Evolutionary conservation across 2,113 vertebrate species (phyloP).

Genomic region (Carassius gibelio): DNA sequence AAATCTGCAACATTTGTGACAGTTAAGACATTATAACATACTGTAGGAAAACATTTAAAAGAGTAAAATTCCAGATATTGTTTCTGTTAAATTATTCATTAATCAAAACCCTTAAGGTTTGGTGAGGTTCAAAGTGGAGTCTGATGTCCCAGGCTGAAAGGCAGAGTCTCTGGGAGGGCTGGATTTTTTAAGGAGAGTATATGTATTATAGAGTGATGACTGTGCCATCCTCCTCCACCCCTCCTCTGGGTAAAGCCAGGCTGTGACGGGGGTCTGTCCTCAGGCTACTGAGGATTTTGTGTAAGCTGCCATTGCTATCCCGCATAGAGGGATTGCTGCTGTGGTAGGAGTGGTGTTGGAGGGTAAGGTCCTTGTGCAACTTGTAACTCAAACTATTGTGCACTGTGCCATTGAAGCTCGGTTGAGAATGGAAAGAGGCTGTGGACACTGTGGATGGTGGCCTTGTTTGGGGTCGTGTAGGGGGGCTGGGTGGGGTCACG

Average conservation of each 20-base stretch:
- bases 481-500: conserved; percentile 68
- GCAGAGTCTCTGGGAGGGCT: conserved; percentile 71
- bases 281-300: conserved; percentile 91
- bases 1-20: neutral
- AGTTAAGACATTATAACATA: conserved; percentile 29
- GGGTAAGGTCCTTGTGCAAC: conserved; percentile 79
- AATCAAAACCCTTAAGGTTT: conserved; percentile 53
- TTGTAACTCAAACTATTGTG: conserved; percentile 75
- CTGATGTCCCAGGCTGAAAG: conserved; percentile 51
- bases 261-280: conserved; percentile 93
- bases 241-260: conserved; percentile 88
- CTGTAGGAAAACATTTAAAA: conserved; percentile 26
- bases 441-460: conserved; percentile 77
- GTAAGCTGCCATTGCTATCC: conserved; percentile 88
- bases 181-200: neutral
- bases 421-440: conserved; percentile 79
- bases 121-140: conserved; percentile 58
- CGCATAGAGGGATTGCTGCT: conserved; percentile 77
- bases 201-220: conserved; percentile 92
- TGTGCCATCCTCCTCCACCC: conserved; percentile 94
- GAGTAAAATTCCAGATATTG: conserved; percentile 46
- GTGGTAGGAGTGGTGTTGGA: conserved; percentile 74
- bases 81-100: conserved; percentile 56
- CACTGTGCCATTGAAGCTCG: conserved; percentile 80
- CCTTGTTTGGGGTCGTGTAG: conserved; percentile 69